Evolutionary conservation across 2,888 invertebrate species (phyloP), one percentile per base, ranked within the genome.

Genomic region (Odiellus spinosus): DNA sequence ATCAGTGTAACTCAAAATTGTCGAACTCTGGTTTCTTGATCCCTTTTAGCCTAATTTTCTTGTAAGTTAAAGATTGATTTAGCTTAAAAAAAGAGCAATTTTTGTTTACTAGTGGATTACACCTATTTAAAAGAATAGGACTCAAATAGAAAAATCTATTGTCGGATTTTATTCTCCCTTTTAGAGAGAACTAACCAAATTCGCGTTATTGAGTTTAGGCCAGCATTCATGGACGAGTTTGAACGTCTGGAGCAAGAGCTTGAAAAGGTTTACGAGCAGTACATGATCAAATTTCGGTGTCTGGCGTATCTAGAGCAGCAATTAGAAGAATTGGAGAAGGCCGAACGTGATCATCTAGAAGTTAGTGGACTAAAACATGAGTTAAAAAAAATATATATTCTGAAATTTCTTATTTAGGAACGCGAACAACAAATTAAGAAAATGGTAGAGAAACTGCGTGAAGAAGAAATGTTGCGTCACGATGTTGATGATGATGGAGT

Each of bases 221-320:
- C 96, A 1, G 93, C 91, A 0, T 96, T 93, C 65, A 80, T 95
- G 74, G 88, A 91, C 59, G 96, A 98, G 66, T 85, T 90, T 65
- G 86, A 87, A 49, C 77, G 80, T 42, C 71, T 88, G 45, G 95
- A 98, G 66, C 69, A 72, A 38, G 88, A 91, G 62, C 66, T 96
- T 15, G 80, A 83, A 59, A 71, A 75, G 53, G 71, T 91, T 17
- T 93, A 91, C 68, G 78, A 81, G 35, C 78, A 82, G 59, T 98
- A 93, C 68, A 80, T 95, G 55, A 70, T 81, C 44, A 78, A 88
- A 46, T 80, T 87, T 64, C 79, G 93, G 44, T 85, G 87, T 59
- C 75, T 93, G 40, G 80, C 86, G 56, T 86, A 85, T 48, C 70
- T 98, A 44, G 88, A 90, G 61, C 80, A 82, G 48, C 79, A 84